A percentile compares a stretch with the other conserved stretches of the same genome.
Evolutionary conservation across 2,797 vertebrate species (phyloP).

Genomic region (Syngnathus acus): DNA sequence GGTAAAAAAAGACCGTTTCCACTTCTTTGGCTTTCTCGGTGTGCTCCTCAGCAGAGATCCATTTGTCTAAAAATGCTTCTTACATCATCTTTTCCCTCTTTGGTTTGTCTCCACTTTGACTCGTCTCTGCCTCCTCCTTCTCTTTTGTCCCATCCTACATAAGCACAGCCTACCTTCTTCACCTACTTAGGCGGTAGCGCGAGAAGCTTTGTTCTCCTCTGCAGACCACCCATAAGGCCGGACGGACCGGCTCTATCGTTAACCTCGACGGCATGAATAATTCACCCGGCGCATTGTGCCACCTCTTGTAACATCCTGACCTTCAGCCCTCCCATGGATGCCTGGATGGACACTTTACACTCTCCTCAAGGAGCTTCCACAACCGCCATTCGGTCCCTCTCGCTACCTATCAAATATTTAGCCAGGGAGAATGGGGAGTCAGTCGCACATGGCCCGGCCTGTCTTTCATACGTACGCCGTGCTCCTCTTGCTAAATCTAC

Average conservation of each 20-base stretch:
- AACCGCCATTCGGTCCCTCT: conserved; percentile 22
- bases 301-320: conserved; percentile 48
- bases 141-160: conserved; percentile 2
- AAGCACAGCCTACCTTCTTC: conserved; percentile 10
- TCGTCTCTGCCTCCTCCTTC: conserved; percentile 6
- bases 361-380: conserved; percentile 36
- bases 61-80: conserved; percentile 4
- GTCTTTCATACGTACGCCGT: not conserved
- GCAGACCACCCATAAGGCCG: conserved; percentile 31
- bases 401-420: conserved; percentile 62
- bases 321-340: conserved; percentile 11
- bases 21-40: not conserved
- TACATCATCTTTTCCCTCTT: not conserved
- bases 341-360: conserved; percentile 39
- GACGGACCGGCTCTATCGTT: conserved; percentile 19
- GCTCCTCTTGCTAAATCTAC: not conserved
- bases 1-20: not conserved
- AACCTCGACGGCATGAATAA: conserved; percentile 51
- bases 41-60: not conserved
- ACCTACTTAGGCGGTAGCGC: conserved; percentile 9
- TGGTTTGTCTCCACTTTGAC: not conserved
- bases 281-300: conserved; percentile 42
- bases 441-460: not conserved
- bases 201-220: conserved; percentile 45
- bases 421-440: conserved; percentile 23